These are phyloP conservation scores for Apamea anceps DNA, from an alignment of 2,888 invertebrate genomes.

Conservation along the genomic window DNA sequence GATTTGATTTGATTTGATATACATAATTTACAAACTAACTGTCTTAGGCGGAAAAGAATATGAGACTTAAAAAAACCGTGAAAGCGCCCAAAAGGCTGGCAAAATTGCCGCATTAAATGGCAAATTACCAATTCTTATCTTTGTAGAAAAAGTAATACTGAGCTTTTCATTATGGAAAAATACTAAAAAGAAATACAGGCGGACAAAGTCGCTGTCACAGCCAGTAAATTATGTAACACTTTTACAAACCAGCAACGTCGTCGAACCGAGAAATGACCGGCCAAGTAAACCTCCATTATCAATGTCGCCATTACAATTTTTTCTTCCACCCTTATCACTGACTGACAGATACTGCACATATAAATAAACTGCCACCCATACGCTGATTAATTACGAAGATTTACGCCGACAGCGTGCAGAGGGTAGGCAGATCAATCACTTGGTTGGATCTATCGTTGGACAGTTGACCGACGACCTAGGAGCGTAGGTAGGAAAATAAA, in stretches of 20 bases:
- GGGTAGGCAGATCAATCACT: constrained; percentile 72
- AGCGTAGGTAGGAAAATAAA: constrained; percentile 51
- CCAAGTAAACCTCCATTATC: constrained; percentile 18
- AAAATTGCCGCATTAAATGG: too few species aligned
- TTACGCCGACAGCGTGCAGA: constrained; percentile 52
- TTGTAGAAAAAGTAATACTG: too few species aligned
- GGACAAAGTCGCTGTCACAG: too few species aligned
- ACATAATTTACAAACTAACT: too few species aligned
- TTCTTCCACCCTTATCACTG: constrained; percentile 30
- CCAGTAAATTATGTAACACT: background rate
- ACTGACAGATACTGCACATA: constrained; percentile 8
- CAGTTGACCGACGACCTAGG: constrained; percentile 64
- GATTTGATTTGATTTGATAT: too few species aligned
- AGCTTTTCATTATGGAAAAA: too few species aligned
- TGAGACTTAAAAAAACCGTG: too few species aligned
- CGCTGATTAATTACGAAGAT: constrained; percentile 64
- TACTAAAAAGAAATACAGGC: too few species aligned
- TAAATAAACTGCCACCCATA: constrained; percentile 56
- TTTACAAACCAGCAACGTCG: background rate
- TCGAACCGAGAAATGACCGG: constrained; percentile 21
- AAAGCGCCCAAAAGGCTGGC: too few species aligned
- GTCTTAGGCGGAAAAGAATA: background rate
- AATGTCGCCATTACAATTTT: constrained; percentile 23
- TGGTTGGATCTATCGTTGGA: constrained; percentile 60
- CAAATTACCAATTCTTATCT: too few species aligned